These are phyloP conservation scores for Diogma glabrata DNA, from an alignment of 2,888 invertebrate genomes.

Conservation along the genomic window DNA sequence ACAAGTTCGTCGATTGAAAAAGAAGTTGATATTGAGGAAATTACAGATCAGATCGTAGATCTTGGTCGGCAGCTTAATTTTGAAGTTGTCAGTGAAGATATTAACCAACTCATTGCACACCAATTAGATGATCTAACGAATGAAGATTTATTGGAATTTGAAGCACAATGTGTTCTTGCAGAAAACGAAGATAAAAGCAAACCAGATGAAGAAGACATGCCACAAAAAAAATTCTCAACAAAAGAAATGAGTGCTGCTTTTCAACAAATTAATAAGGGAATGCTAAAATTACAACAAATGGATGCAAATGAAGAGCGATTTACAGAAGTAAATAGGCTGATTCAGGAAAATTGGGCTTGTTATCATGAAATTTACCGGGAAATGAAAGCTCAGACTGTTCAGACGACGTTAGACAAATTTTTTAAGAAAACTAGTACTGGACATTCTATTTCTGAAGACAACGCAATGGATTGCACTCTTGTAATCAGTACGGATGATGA, in stretches of 20 bases:
- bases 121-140: slow-evolving; percentile 1
- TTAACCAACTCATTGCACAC: slow-evolving; percentile 5
- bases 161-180: not conserved
- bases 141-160: slow-evolving; percentile 4
- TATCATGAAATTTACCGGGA: slow-evolving; percentile 2
- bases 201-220: slow-evolving; percentile 1
- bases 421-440: slow-evolving; percentile 4
- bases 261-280: slow-evolving; percentile 5
- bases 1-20: slow-evolving; percentile 6
- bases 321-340: slow-evolving; percentile 3
- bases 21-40: slow-evolving; percentile 6
- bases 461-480: not conserved
- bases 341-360: not conserved
- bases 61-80: too few relatives aligned
- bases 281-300: slow-evolving; percentile 1
- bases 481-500: not conserved
- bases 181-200: not conserved
- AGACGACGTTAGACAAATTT: slow-evolving; percentile 4
- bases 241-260: slow-evolving; percentile 8
- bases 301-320: slow-evolving; percentile 4
- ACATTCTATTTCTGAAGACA: slow-evolving; percentile 1
- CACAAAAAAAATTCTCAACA: slow-evolving; percentile 4
- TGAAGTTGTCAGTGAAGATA: slow-evolving; percentile 4
- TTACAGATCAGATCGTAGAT: slow-evolving; percentile 7
- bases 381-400: slow-evolving; percentile 6